Conservation (phyloP, 2,888 invertebrate species). For the Metallyticus violacea region DNA sequence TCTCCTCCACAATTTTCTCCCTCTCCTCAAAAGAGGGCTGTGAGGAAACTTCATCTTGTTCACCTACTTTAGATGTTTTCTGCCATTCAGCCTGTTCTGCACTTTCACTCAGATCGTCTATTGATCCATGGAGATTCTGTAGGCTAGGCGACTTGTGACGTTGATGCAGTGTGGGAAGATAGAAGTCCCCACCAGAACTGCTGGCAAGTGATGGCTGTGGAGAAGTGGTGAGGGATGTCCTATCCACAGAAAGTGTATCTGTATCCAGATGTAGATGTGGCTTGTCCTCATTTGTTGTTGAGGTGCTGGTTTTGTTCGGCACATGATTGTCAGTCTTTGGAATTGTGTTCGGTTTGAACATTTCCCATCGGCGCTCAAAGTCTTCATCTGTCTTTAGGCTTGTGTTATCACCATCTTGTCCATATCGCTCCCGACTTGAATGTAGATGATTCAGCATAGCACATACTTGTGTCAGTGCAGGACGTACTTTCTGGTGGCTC, state of each 20-base stretch:
- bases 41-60: not conserved
- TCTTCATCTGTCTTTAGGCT: constrained; percentile 48
- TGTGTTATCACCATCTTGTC: constrained; percentile 33
- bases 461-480: constrained; percentile 52
- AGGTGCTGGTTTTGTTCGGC: not conserved
- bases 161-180: constrained; percentile 30
- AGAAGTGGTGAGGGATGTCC: constrained; percentile 35
- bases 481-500: constrained; percentile 51
- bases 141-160: constrained; percentile 42
- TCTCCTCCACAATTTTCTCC: not conserved
- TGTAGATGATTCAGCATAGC: constrained; percentile 51
- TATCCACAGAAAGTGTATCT: not conserved
- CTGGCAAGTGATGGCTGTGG: constrained; percentile 39
- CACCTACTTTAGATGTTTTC: not conserved
- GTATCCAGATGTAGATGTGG: not conserved
- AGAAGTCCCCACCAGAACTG: constrained; percentile 37
- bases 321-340: constrained; percentile 51
- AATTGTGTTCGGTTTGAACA: constrained; percentile 63
- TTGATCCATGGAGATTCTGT: constrained; percentile 66
- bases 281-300: not conserved
- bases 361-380: constrained; percentile 74
- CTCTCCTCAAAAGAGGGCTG: not conserved
- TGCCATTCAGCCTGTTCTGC: not conserved
- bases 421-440: constrained; percentile 37
- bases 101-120: constrained; percentile 54